Evolutionary conservation across 2,888 invertebrate species (phyloP), one percentile per base, ranked within the genome.

Genomic region (Pasiphila rectangulata): DNA sequence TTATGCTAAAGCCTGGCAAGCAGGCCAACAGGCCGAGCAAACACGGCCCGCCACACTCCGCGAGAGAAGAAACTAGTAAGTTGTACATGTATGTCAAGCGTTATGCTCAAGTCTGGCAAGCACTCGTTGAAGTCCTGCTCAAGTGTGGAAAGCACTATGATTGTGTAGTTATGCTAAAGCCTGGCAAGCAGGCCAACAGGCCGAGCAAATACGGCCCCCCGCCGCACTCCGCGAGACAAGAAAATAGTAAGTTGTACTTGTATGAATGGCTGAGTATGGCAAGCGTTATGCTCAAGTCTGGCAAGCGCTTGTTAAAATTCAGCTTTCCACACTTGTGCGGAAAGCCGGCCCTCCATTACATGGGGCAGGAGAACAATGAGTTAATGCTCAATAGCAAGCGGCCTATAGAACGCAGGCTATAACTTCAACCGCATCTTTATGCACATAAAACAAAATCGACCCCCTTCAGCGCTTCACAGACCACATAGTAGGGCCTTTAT

Each of bases 21-120:
- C 96, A 96, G 47, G 94, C 94, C 62, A 91, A 91, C 34, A 84
- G 92, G 52, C 90, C 91, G 2, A 92, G 92, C 68, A 91, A 92
- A 61, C 93, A 93, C 36, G 90, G 92, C n/a, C n/a, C 77, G 0
- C 79, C 68, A 50, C 83, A 83, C 47, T 56, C 67, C 1, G 51
- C 65, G 5, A 64, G 85, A 10, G n/a, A 21, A 21, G 3, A 21
- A 21, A n/a, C n/a, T 21, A 21, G 7, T 6, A 21, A 21, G n/a
- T n/a, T n/a, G n/a, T n/a, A 5, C 3, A 21, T 21, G 13, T 17
- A 9, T 6, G 12, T 5, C 12, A 25, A 25, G 25, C 25, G 12
- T 25, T 25, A 25, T 6, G 25, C 25, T 12, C 25, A 25, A 25
- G 25, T 20, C 0, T 2, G 20, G 5, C 20, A 20, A 20, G 20